Conservation (phyloP, 2,888 invertebrate species). For the Terebella lapidaria region DNA sequence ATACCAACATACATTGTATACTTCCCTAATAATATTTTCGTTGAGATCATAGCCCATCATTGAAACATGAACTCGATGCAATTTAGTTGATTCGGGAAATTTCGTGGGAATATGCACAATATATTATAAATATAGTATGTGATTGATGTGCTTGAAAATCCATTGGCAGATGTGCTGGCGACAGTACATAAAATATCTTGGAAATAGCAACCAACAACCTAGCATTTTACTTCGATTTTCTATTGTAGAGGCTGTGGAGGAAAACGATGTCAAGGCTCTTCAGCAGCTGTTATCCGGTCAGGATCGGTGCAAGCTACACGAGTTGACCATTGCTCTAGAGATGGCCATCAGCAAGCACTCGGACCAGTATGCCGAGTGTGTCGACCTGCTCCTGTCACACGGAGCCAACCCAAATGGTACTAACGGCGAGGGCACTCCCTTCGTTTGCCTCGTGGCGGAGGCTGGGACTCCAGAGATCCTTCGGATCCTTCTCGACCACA, state of each 20-base stretch:
- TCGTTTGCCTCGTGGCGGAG: conserved; percentile 9
- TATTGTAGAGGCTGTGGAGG: conserved; percentile 10
- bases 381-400: conserved; percentile 6
- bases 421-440: conserved; percentile 9
- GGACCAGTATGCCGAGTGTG: conserved; percentile 7
- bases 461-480: conserved; percentile 7
- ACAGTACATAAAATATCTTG: too few species aligned
- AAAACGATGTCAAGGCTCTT: conserved; percentile 12
- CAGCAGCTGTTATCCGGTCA: conserved; percentile 7
- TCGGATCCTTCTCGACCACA: not conserved
- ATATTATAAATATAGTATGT: too few species aligned
- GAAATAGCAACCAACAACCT: too few species aligned
- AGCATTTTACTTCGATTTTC: not conserved
- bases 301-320: not conserved
- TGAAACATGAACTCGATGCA: too few species aligned
- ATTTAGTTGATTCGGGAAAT: too few species aligned
- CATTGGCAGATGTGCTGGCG: too few species aligned
- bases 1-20: too few species aligned
- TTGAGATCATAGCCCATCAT: too few species aligned
- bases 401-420: conserved; percentile 9
- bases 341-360: conserved; percentile 11
- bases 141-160: too few species aligned
- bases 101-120: too few species aligned
- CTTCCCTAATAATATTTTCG: too few species aligned
- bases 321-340: conserved; percentile 9